Evolutionary conservation across 2,888 invertebrate genomes (phyloP).

Genomic region (Parnassius orleans): DNA sequence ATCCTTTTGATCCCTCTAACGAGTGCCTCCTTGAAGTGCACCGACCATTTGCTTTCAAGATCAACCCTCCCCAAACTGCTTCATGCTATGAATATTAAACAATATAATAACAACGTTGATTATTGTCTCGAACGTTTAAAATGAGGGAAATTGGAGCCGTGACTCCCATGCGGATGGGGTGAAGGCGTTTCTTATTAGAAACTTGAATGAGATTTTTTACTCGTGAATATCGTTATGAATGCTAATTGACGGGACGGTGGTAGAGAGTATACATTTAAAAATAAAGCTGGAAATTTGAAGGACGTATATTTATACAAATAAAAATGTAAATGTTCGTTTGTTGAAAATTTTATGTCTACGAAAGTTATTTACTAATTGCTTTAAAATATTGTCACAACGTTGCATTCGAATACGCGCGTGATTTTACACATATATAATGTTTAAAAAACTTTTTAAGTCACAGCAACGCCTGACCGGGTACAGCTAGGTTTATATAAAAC

Average conservation of each 20-base stretch:
- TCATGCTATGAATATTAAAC: slow-evolving; percentile 52
- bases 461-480: too few relatives aligned
- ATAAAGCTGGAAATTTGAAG: neutral
- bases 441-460: too few relatives aligned
- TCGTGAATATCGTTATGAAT: slow-evolving; percentile 43
- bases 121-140: slow-evolving; percentile 65
- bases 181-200: slow-evolving; percentile 48
- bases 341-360: neutral
- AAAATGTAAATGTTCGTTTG: neutral
- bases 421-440: too few relatives aligned
- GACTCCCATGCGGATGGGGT: slow-evolving; percentile 48
- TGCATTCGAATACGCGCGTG: too few relatives aligned
- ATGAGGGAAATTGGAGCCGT: slow-evolving; percentile 59
- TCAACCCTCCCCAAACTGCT: slow-evolving; percentile 33
- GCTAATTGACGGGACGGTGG: slow-evolving; percentile 43
- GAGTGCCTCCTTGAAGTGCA: slow-evolving; percentile 34
- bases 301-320: neutral
- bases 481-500: too few relatives aligned
- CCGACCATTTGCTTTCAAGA: slow-evolving; percentile 39
- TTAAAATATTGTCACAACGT: neutral
- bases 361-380: neutral
- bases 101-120: slow-evolving; percentile 63
- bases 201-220: slow-evolving; percentile 62
- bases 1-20: slow-evolving; percentile 45
- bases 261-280: neutral